A percentile compares a stretch with the other conserved stretches of the same genome.
These are phyloP conservation scores for Polydesmus complanatus DNA, from an alignment of 2,888 invertebrate genomes.

Conservation along the genomic window DNA sequence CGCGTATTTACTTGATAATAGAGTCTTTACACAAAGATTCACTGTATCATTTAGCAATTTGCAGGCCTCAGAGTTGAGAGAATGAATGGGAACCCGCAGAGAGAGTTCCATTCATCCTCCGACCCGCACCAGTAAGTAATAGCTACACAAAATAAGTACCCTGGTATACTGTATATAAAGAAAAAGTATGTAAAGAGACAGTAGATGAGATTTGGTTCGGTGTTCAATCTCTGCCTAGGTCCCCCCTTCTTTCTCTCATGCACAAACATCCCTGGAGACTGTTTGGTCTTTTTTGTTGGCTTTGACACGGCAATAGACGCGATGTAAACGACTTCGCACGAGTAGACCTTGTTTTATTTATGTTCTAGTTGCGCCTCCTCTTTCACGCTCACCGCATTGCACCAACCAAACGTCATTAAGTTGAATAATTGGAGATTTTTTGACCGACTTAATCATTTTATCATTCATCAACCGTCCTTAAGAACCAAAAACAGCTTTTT, in stretches of 20 bases:
- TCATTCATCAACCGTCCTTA: too few relatives aligned
- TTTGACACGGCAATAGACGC: neutral
- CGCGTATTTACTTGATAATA: neutral
- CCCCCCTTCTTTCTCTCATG: neutral
- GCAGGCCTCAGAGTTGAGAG: neutral
- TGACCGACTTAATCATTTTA: neutral
- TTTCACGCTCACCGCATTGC: neutral
- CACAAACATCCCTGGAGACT: too few relatives aligned
- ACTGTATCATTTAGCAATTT: neutral
- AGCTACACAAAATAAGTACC: neutral
- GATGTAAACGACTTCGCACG: neutral
- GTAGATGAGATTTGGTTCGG: neutral
- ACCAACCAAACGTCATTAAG: neutral
- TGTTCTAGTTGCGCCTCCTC: neutral
- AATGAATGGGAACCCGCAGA: neutral
- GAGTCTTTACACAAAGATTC: neutral
- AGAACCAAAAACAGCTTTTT: too few relatives aligned
- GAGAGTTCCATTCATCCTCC: neutral
- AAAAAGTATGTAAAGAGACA: neutral
- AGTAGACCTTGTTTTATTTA: neutral
- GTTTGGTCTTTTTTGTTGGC: neutral
- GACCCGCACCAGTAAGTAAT: neutral
- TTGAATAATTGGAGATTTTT: neutral
- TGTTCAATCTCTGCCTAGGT: neutral
- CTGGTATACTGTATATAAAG: neutral